Conservation (phyloP, 2,113 vertebrate species). For the Leptosomus discolor region DNA sequence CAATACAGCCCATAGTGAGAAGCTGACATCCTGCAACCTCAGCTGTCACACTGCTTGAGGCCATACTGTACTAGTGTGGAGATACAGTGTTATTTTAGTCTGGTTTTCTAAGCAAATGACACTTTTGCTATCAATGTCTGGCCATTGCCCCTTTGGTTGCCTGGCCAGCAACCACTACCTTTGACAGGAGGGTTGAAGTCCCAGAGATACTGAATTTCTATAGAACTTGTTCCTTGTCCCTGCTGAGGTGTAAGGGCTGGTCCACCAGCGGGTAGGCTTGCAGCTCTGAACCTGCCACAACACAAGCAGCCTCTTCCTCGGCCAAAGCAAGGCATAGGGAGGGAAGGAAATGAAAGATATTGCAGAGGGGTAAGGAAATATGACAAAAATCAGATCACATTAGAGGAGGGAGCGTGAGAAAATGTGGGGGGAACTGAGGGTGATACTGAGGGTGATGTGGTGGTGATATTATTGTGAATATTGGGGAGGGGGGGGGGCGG, state of each 20-base stretch:
- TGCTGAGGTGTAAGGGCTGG: background rate
- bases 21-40: background rate
- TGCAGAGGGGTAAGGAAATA: background rate
- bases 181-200: background rate
- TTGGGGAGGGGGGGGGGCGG: background rate
- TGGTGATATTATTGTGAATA: background rate
- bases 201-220: background rate
- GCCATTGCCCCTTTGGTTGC: background rate
- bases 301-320: background rate
- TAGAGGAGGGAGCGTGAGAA: background rate
- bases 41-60: background rate
- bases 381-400: background rate
- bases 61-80: background rate
- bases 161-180: background rate
- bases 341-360: background rate
- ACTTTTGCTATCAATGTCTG: background rate
- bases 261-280: background rate
- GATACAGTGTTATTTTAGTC: background rate
- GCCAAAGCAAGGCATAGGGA: background rate
- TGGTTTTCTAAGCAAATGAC: background rate
- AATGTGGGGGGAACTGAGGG: background rate
- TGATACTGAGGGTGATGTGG: background rate
- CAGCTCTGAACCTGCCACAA: background rate
- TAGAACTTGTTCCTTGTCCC: background rate
- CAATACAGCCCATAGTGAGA: background rate